phyloP scores from a whole-genome alignment of 2,113 vertebrate genomes.

The Ophiodon elongatus region DNA sequence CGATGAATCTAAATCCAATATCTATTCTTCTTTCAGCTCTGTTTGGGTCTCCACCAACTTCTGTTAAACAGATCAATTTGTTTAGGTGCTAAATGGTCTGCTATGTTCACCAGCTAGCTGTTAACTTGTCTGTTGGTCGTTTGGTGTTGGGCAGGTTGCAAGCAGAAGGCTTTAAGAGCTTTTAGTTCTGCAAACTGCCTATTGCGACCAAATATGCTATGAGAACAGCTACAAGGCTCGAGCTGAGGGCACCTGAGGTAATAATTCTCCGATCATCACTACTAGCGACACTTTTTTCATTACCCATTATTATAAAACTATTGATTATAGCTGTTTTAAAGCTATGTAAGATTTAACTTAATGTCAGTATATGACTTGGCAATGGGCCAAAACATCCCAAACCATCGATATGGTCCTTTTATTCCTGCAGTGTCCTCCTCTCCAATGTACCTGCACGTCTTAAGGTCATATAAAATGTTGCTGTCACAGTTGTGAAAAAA shows the following conservation, averaged over 20 bases:
- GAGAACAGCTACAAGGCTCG: not conserved
- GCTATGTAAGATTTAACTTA: not conserved
- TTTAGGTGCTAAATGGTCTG: not conserved
- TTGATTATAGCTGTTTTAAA: not conserved
- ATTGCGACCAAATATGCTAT: not conserved
- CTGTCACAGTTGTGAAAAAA: conserved; percentile 33
- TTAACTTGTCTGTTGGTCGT: not conserved
- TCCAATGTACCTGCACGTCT: conserved; percentile 9
- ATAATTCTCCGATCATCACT: not conserved
- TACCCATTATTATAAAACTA: not conserved
- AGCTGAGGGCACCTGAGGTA: not conserved
- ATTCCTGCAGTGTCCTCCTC: not conserved
- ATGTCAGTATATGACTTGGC: not conserved
- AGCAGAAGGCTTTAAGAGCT: not conserved
- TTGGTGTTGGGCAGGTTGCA: not conserved
- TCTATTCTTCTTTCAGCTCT: not conserved
- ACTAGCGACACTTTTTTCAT: not conserved
- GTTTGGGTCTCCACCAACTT: not conserved
- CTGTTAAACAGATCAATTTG: not conserved
- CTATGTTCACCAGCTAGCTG: not conserved
- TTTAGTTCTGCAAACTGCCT: not conserved
- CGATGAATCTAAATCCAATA: not conserved
- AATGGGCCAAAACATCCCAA: not conserved
- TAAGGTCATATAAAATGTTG: conserved; percentile 36
- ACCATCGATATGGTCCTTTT: not conserved